These are phyloP conservation scores for Pelecanus crispus DNA, from an alignment of 2,113 vertebrate species.

Conservation along the genomic window DNA sequence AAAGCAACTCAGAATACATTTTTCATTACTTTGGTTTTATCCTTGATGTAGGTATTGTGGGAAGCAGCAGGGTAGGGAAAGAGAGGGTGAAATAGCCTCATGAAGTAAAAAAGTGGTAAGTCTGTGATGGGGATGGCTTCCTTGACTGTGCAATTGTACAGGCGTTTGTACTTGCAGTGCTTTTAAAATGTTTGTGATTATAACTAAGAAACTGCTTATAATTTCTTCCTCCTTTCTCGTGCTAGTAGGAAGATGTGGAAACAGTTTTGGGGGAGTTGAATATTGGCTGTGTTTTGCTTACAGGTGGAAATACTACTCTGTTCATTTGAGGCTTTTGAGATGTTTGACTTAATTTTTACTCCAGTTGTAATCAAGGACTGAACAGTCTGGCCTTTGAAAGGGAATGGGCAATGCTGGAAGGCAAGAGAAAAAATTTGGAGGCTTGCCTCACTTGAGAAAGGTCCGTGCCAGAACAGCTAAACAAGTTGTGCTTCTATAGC, in stretches of 20 bases:
- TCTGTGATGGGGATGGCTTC: background rate
- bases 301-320: background rate
- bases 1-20: background rate
- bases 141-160: background rate
- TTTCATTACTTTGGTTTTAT: background rate
- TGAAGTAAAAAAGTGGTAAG: background rate
- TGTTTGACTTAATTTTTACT: background rate
- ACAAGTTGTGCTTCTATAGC: slow-evolving; percentile 3
- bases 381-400: background rate
- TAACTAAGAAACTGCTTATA: background rate
- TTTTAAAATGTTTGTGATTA: background rate
- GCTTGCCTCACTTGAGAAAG: background rate
- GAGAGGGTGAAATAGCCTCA: background rate
- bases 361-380: background rate
- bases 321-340: background rate
- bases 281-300: background rate
- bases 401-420: background rate
- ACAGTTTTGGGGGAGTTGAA: background rate
- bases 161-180: background rate
- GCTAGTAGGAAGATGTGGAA: background rate
- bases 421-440: background rate
- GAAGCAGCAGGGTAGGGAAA: background rate
- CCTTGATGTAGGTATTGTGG: background rate
- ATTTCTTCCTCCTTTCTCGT: background rate
- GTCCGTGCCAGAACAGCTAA: background rate